A percentile compares a stretch with the other conserved stretches of the same genome.
These are phyloP conservation scores for Ceyx cyanopectus DNA, from an alignment of 2,113 vertebrate species.

Conservation along the genomic window DNA sequence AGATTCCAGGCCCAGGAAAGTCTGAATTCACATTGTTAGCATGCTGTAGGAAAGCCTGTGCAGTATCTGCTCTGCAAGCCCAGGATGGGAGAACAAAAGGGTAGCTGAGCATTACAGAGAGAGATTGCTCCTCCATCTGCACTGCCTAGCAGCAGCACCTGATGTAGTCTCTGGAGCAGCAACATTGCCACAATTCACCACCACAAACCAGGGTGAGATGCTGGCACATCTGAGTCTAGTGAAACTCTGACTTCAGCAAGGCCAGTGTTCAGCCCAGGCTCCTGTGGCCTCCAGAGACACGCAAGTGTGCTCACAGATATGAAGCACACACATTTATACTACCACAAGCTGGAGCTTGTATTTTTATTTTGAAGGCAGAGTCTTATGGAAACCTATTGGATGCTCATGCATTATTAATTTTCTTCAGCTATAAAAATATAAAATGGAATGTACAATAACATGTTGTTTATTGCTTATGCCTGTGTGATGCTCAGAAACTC, in stretches of 20 bases:
- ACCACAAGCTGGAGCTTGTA: conserved; percentile 33
- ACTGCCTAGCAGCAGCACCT: conserved; percentile 62
- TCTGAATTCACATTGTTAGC: background rate
- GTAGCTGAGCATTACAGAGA: background rate
- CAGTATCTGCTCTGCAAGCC: background rate
- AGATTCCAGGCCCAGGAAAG: background rate
- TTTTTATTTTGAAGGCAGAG: conserved; percentile 59
- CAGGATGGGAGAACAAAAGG: background rate
- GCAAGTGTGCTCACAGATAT: conserved; percentile 16
- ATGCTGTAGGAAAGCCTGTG: background rate
- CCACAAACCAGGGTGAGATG: conserved; percentile 7
- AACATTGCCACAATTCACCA: conserved; percentile 32
- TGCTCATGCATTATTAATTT: conserved; percentile 78
- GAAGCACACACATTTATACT: conserved; percentile 37
- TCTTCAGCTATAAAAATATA: conserved; percentile 67
- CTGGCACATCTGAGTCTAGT: conserved; percentile 12
- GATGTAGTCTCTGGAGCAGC: conserved; percentile 36
- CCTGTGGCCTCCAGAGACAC: background rate
- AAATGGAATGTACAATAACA: conserved; percentile 73
- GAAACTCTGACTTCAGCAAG: conserved; percentile 25
- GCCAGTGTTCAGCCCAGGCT: conserved; percentile 36
- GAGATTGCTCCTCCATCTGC: conserved; percentile 30
- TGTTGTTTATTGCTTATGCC: conserved; percentile 72
- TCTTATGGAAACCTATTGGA: conserved; percentile 65
- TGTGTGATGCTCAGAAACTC: conserved; percentile 61